Conservation (phyloP, 1,140 invertebrate genomes). For the Bradysia coprophila region DNA sequence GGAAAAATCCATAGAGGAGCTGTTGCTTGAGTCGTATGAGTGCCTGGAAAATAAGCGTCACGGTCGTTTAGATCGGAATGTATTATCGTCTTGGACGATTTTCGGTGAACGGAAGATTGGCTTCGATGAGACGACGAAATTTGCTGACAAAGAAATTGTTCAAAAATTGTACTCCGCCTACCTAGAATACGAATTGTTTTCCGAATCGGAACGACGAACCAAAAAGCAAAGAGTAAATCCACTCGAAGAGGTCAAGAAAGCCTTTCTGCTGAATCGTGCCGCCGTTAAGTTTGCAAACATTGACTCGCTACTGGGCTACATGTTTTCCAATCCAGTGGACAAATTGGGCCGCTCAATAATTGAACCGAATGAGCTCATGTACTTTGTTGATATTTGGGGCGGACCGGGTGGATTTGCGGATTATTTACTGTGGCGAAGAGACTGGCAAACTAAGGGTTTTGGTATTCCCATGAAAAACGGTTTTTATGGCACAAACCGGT, state of each 20-base stretch:
- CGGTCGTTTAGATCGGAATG: too few relatives aligned
- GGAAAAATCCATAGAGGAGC: too few relatives aligned
- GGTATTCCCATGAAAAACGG: slow-evolving; percentile 77
- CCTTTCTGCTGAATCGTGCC: slow-evolving; percentile 85
- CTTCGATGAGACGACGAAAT: too few relatives aligned
- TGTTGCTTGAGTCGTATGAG: too few relatives aligned
- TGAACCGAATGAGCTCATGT: slow-evolving; percentile 37
- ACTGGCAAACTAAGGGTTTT: slow-evolving; percentile 77
- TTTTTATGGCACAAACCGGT: slow-evolving; percentile 91
- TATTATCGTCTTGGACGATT: too few relatives aligned
- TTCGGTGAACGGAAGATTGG: too few relatives aligned
- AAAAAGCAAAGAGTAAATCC: slow-evolving; percentile 83
- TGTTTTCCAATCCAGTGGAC: slow-evolving; percentile 74
- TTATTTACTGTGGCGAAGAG: slow-evolving; percentile 69
- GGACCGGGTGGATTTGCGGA: slow-evolving; percentile 91
- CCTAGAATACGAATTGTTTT: too few relatives aligned
- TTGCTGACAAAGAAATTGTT: too few relatives aligned
- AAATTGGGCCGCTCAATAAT: slow-evolving; percentile 24
- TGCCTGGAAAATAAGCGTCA: too few relatives aligned
- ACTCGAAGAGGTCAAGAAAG: slow-evolving; percentile 79
- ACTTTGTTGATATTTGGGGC: slow-evolving; percentile 96
- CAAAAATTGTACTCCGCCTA: too few relatives aligned
- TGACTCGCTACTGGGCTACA: slow-evolving; percentile 76
- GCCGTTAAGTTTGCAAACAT: slow-evolving; percentile 98
- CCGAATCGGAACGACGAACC: too few relatives aligned